A percentile compares a stretch with the other conserved stretches of the same genome.
Conservation (phyloP, 2,113 vertebrate genomes). For the Epinephelus cyanopodus region DNA sequence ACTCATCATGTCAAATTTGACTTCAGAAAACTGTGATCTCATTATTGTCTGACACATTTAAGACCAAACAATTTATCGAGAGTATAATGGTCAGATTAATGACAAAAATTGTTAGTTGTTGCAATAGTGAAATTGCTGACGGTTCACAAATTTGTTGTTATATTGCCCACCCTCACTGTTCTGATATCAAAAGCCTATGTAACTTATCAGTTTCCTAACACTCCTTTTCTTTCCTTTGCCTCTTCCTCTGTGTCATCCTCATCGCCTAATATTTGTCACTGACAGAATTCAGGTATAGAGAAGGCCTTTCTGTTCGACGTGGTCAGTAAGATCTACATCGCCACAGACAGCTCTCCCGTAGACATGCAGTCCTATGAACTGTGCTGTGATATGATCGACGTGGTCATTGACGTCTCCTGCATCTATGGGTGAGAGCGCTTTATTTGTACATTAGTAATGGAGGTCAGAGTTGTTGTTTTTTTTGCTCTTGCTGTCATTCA, state of each 20-base stretch:
- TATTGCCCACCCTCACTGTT: neutral
- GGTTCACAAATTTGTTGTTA: neutral
- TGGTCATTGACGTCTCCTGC: conserved; percentile 99
- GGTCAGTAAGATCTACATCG: conserved; percentile 99
- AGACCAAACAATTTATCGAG: neutral
- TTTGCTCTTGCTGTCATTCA: neutral
- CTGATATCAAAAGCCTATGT: neutral
- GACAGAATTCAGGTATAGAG: conserved; percentile 99
- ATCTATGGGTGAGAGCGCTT: conserved; percentile 95
- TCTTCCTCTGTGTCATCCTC: neutral
- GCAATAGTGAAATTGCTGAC: no score
- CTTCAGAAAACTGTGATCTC: neutral
- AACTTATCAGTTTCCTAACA: neutral
- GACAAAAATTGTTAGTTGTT: no score
- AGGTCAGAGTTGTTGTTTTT: neutral
- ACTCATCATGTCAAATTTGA: neutral
- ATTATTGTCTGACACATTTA: neutral
- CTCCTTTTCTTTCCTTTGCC: neutral
- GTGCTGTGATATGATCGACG: conserved; percentile 99
- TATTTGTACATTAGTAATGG: neutral
- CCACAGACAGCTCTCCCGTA: conserved; percentile 98
- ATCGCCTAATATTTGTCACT: neutral
- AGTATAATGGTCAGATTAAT: no score
- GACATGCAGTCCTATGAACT: conserved; percentile 99
- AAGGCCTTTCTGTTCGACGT: conserved; percentile 99